Conservation (phyloP, 2,888 invertebrate genomes). For the Nemoura dubitans region DNA sequence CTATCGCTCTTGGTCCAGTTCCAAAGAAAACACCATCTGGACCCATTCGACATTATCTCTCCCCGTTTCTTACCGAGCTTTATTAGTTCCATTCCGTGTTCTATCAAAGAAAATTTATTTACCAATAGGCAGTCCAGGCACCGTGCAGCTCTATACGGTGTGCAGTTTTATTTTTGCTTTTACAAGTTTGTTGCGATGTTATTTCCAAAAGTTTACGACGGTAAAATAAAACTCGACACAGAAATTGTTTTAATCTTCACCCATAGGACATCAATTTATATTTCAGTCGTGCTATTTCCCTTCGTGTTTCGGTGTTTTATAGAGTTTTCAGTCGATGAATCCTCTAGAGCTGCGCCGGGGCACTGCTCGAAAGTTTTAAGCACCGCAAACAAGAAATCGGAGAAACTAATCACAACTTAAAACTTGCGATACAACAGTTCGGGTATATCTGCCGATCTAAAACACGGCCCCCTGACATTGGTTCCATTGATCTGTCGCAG, state of each 20-base stretch:
- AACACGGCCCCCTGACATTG: not conserved
- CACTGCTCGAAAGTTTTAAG: not conserved
- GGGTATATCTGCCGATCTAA: not conserved
- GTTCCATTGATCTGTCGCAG: not conserved
- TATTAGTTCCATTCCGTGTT: not conserved
- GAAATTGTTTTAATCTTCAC: conserved; percentile 12
- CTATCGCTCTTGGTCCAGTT: conserved; percentile 25
- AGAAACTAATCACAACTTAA: conserved; percentile 27
- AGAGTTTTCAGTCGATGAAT: not conserved
- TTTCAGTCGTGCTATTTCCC: not conserved
- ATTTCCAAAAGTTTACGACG: not conserved
- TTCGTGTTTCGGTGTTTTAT: not conserved
- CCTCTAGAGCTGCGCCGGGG: not conserved
- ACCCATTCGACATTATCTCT: conserved; percentile 14
- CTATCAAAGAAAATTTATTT: not conserved
- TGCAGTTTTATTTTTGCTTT: conserved; percentile 3
- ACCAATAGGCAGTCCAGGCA: not conserved
- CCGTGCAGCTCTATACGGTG: not conserved
- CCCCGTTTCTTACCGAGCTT: conserved; percentile 9
- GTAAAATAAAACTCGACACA: not conserved
- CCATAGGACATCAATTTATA: not conserved
- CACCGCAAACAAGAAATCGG: conserved; percentile 13
- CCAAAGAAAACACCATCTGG: conserved; percentile 27
- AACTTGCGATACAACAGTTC: conserved; percentile 1
- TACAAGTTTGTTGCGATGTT: conserved; percentile 12